Evolutionary conservation across 2,888 invertebrate genomes (phyloP), one percentile per base, ranked within the genome.

Genomic region (Heterodera filipjevi): DNA sequence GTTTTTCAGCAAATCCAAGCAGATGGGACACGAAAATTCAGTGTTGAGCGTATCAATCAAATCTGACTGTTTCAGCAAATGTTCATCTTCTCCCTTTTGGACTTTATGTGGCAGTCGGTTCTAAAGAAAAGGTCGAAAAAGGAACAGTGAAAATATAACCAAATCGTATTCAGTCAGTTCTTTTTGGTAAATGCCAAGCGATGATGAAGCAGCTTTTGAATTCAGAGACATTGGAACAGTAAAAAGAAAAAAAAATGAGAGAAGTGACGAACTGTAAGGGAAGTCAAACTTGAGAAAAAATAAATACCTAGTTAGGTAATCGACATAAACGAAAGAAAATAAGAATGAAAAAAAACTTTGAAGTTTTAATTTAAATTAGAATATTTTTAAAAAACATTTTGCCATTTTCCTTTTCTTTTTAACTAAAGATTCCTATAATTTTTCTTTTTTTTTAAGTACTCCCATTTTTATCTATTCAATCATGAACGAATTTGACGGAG

Each of bases 1-100:
- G 90, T 95, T 95, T 90, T 97, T 91, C 66, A 98, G 92, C 70
- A 87, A 90, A 90, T 98, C 98, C 89, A 99, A 92, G 90, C 98
- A 99, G 90, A 98, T 98, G 74, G 98, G 98, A 90, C 98, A 99
- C 95, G 96, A 97, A 77, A 99, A 91, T 91, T 97, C 85, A 80
- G 90, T 91, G 80, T 91, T 90, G 27, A 92, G 85, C 82, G 90
- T 91, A 22, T 32, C 53, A 19, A 75, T 46, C 33, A 75, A 44
- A 3, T 53, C 75, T 0, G 53, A 44, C 22, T 32, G 39, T 46
- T 75, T 75, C 66, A 75, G 64, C 30, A 30, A 22, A 64, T 44
- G 44, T 3, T 59, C 59, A 22, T 59, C 59, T 12, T 59, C 8
- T 5, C 59, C 59, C 27, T n/a, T 59, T 59, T 59, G n/a, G 3